Evolutionary conservation across 2,113 vertebrate species (phyloP).

Genomic region (Hippocampus abdominalis): DNA sequence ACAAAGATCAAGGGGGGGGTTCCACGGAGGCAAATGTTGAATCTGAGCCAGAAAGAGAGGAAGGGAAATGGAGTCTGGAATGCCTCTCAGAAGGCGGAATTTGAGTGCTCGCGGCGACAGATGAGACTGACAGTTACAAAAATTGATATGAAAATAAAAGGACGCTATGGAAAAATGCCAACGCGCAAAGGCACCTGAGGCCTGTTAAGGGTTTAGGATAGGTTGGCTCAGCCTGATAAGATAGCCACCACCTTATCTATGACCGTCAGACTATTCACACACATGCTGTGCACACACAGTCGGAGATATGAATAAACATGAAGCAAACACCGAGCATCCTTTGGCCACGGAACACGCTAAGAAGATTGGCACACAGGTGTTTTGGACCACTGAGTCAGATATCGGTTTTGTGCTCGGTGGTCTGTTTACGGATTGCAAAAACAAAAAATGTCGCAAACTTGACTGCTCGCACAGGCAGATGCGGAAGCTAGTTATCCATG

Average conservation of each 20-base stretch:
- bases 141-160: slow-evolving; percentile 54
- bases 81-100: slow-evolving; percentile 22
- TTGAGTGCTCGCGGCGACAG: slow-evolving; percentile 4
- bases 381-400: slow-evolving; percentile 28
- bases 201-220: slow-evolving; percentile 42
- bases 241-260: slow-evolving; percentile 64
- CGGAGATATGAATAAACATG: slow-evolving; percentile 34
- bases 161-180: slow-evolving; percentile 33
- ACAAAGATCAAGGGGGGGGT: slow-evolving; percentile 32
- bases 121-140: slow-evolving; percentile 17
- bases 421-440: slow-evolving; percentile 3
- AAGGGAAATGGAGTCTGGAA: slow-evolving; percentile 26
- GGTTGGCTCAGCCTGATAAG: slow-evolving; percentile 57
- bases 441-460: too few species aligned
- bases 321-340: slow-evolving; percentile 19
- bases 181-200: slow-evolving; percentile 49
- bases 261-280: slow-evolving; percentile 49
- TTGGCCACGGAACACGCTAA: slow-evolving; percentile 29
- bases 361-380: slow-evolving; percentile 53
- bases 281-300: slow-evolving; percentile 16
- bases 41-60: slow-evolving; percentile 17
- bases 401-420: slow-evolving; percentile 15
- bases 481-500: too few species aligned
- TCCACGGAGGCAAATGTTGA: neutral
- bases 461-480: too few species aligned